A percentile compares a stretch with the other conserved stretches of the same genome.
Conservation (phyloP, 2,797 vertebrate genomes). For the Philypnodon macrostomus region DNA sequence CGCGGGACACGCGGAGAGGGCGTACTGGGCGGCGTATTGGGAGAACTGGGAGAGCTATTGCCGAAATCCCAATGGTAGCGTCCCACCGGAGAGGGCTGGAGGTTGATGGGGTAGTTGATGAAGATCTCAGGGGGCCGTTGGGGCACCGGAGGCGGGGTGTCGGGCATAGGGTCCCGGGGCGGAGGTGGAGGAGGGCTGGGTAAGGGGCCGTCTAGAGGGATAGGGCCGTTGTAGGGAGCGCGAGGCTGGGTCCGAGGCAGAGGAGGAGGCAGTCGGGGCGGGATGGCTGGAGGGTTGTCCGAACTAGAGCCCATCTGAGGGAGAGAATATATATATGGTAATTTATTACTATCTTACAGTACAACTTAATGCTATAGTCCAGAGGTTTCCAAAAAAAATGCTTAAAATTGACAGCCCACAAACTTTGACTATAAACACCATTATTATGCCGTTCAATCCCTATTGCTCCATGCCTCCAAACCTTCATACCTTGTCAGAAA, state of each 20-base stretch:
- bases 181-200: conserved; percentile 89
- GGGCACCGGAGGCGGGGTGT: conserved; percentile 88
- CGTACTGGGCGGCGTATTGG: conserved; percentile 79
- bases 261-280: conserved; percentile 87
- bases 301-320: conserved; percentile 76
- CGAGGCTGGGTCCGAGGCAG: conserved; percentile 85
- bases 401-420: no score
- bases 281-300: conserved; percentile 91
- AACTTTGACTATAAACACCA: no score
- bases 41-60: conserved; percentile 86
- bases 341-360: no score
- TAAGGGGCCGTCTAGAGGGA: conserved; percentile 79
- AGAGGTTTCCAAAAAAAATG: no score
- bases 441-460: no score
- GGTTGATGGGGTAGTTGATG: conserved; percentile 89
- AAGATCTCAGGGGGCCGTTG: conserved; percentile 93
- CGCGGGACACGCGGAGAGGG: conserved; percentile 84
- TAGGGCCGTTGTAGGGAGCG: conserved; percentile 69
- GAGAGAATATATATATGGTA: conserved; percentile 24
- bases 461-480: no score
- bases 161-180: conserved; percentile 83
- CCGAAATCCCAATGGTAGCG: conserved; percentile 86
- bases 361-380: no score
- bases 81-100: conserved; percentile 87
- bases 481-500: no score